Conservation (phyloP, 2,888 invertebrate species). For the Nematopogon swammerdamellus region DNA sequence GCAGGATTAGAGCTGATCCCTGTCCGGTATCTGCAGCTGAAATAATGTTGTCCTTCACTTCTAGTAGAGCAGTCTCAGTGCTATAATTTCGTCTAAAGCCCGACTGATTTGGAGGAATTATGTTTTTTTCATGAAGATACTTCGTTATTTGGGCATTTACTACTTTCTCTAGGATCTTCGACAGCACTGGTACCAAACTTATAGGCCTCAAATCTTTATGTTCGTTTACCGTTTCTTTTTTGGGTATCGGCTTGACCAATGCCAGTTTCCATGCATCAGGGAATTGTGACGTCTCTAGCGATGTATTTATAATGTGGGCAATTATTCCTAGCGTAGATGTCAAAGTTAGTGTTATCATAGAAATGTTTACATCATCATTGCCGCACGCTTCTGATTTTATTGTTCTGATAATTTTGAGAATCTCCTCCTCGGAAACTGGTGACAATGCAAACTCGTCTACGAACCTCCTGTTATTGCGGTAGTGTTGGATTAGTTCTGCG, state of each 20-base stretch:
- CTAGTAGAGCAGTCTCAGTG: background rate
- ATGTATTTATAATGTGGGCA: background rate
- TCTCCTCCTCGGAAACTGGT: background rate
- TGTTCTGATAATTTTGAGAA: background rate
- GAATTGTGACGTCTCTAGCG: background rate
- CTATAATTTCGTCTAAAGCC: background rate
- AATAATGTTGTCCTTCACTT: background rate
- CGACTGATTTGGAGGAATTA: background rate
- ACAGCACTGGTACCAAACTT: background rate
- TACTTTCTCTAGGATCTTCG: background rate
- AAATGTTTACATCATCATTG: background rate
- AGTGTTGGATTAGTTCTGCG: too few relatives aligned
- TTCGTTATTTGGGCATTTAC: background rate
- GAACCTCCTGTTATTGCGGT: too few relatives aligned
- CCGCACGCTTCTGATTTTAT: background rate
- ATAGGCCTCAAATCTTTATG: background rate
- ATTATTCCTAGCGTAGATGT: background rate
- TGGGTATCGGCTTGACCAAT: background rate
- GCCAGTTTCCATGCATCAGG: background rate
- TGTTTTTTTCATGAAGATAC: background rate
- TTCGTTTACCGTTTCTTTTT: background rate
- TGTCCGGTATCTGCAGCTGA: background rate
- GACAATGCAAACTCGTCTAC: background rate
- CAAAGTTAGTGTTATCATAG: background rate
- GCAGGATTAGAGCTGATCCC: background rate